phyloP scores from a whole-genome alignment of 2,888 invertebrate genomes.

The Linnaemya tessellans region DNA sequence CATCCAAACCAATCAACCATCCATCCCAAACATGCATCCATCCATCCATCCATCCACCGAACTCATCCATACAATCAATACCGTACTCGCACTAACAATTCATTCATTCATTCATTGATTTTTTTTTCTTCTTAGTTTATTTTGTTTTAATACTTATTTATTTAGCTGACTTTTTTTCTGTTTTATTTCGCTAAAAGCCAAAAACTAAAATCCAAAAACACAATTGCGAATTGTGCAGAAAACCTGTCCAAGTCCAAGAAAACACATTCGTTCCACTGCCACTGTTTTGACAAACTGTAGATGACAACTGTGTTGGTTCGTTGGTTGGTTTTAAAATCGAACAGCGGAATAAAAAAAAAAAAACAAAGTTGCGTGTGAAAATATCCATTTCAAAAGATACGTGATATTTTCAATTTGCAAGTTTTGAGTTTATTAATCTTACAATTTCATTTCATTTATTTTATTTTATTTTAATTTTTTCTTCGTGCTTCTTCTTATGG shows the following conservation, averaged over 20 bases:
- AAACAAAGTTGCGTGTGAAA: conserved; percentile 69
- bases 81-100: conserved; percentile 62
- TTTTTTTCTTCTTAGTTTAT: conserved; percentile 29
- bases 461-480: neutral
- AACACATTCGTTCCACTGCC: conserved; percentile 73
- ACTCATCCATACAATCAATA: conserved; percentile 60
- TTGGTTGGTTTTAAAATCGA: conserved; percentile 45
- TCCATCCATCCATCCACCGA: conserved; percentile 37
- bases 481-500: neutral
- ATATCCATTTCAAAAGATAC: conserved; percentile 71
- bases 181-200: conserved; percentile 57
- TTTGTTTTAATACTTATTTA: conserved; percentile 23
- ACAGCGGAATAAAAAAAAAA: neutral
- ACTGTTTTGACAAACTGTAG: conserved; percentile 73
- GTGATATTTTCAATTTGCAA: conserved; percentile 71
- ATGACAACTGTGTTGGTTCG: conserved; percentile 69
- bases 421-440: conserved; percentile 69
- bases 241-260: conserved; percentile 63
- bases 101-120: conserved; percentile 70
- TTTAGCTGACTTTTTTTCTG: conserved; percentile 26
- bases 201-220: conserved; percentile 69
- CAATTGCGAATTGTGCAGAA: conserved; percentile 45
- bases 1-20: conserved; percentile 59
- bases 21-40: conserved; percentile 62
- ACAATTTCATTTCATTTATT: conserved; percentile 28